phyloP scores from a whole-genome alignment of 2,113 vertebrate genomes.

The Carassius gibelio region DNA sequence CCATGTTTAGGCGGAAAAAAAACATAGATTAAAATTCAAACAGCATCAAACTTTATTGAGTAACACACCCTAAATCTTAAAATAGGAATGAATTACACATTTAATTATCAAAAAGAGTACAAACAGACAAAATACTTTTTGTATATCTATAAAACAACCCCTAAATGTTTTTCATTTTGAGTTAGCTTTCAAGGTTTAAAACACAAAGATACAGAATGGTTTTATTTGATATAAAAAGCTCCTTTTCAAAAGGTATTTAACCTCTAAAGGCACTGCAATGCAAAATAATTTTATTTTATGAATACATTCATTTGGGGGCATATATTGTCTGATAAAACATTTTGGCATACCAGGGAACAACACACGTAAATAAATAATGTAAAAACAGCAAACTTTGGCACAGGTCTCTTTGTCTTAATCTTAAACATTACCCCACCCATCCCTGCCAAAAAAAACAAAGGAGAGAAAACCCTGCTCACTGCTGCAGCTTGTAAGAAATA shows the following conservation, averaged over 20 bases:
- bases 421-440: neutral
- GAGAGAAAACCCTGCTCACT: neutral
- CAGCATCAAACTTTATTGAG: slow-evolving; percentile 48
- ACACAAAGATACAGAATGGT: slow-evolving; percentile 23
- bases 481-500: neutral
- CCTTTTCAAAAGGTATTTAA: slow-evolving; percentile 4
- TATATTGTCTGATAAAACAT: neutral
- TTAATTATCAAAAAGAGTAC: slow-evolving; percentile 23
- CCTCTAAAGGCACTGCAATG: slow-evolving; percentile 40
- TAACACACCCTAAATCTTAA: neutral
- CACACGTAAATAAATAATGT: slow-evolving; percentile 25
- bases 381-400: slow-evolving; percentile 10
- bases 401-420: neutral
- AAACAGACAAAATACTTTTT: neutral
- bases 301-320: slow-evolving; percentile 31
- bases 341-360: slow-evolving; percentile 13
- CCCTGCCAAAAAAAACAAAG: neutral
- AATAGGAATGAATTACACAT: slow-evolving; percentile 35
- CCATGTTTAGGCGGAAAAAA: neutral
- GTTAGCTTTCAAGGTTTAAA: neutral
- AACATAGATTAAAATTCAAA: neutral
- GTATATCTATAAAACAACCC: slow-evolving; percentile 13
- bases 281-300: neutral
- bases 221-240: slow-evolving; percentile 14
- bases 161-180: neutral